Conservation (phyloP, 1,140 invertebrate species). For the Tetramorium simillimum region DNA sequence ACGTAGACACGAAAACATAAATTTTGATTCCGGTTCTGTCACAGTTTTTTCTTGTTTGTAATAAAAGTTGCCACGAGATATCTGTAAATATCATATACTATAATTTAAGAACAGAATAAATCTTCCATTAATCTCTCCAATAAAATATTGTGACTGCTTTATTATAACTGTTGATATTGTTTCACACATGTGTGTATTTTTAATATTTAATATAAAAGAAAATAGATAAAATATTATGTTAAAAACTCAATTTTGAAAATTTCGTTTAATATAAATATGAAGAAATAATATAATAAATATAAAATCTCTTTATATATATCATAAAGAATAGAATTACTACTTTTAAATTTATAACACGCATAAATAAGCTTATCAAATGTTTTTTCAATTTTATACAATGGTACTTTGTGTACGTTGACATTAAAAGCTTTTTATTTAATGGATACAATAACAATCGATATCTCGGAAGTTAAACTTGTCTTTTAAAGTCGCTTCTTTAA, state of each 20-base stretch:
- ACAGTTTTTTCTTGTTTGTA: neutral
- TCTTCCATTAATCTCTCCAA: neutral
- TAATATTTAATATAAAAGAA: neutral
- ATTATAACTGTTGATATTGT: neutral
- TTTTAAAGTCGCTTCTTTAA: neutral
- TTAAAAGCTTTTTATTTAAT: neutral
- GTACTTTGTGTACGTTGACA: neutral
- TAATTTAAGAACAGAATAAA: neutral
- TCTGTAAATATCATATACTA: neutral
- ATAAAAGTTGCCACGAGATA: neutral
- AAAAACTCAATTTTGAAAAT: neutral
- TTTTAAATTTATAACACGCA: neutral
- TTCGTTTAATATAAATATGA: neutral
- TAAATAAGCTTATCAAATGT: conserved; percentile 12
- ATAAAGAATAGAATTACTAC: neutral
- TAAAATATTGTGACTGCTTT: neutral
- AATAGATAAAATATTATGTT: neutral
- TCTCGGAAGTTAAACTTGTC: neutral
- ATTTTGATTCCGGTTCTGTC: neutral
- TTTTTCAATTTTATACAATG: neutral
- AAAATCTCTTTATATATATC: neutral
- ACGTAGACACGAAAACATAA: neutral
- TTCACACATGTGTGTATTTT: neutral
- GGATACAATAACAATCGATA: neutral
- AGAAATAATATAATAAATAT: neutral